Evolutionary conservation across 1,140 invertebrate genomes (phyloP).

Genomic region (Hylaeus anthracinus): DNA sequence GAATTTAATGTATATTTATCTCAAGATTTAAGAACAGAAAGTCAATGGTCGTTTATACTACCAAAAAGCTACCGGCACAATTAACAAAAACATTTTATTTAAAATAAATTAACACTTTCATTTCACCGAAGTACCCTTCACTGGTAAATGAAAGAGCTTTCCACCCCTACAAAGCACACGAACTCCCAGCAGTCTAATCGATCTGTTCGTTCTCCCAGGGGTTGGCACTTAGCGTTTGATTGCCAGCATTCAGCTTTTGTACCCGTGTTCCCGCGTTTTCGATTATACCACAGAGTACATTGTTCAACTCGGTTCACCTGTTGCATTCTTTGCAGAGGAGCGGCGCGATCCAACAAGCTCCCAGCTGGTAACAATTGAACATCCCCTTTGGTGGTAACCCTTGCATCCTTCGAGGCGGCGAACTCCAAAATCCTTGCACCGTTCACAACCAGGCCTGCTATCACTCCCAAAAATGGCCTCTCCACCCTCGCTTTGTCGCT

Average conservation of each 20-base stretch:
- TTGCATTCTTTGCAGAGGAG: slow-evolving; percentile 89
- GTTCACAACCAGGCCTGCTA: slow-evolving; percentile 94
- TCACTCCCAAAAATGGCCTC: slow-evolving; percentile 90
- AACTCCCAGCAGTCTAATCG: too few relatives aligned
- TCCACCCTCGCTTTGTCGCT: slow-evolving; percentile 86
- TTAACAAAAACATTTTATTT: too few relatives aligned
- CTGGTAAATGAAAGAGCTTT: too few relatives aligned
- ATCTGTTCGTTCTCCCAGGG: too few relatives aligned
- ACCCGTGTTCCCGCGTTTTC: not conserved
- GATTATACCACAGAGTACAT: not conserved
- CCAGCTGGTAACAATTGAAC: slow-evolving; percentile 85
- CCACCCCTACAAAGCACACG: too few relatives aligned
- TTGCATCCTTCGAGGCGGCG: slow-evolving; percentile 89
- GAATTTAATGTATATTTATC: too few relatives aligned
- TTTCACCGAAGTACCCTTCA: too few relatives aligned
- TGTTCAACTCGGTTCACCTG: slow-evolving; percentile 81
- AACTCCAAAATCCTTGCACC: slow-evolving; percentile 91
- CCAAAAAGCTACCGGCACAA: too few relatives aligned
- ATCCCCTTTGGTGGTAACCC: slow-evolving; percentile 87
- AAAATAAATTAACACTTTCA: too few relatives aligned
- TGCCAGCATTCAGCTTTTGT: not conserved
- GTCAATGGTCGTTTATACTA: too few relatives aligned
- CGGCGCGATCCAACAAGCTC: slow-evolving; percentile 87
- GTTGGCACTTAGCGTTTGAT: too few relatives aligned
- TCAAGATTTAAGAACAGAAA: too few relatives aligned